Conservation (phyloP, 2,113 vertebrate genomes). For the Dasyprocta punctata region DNA sequence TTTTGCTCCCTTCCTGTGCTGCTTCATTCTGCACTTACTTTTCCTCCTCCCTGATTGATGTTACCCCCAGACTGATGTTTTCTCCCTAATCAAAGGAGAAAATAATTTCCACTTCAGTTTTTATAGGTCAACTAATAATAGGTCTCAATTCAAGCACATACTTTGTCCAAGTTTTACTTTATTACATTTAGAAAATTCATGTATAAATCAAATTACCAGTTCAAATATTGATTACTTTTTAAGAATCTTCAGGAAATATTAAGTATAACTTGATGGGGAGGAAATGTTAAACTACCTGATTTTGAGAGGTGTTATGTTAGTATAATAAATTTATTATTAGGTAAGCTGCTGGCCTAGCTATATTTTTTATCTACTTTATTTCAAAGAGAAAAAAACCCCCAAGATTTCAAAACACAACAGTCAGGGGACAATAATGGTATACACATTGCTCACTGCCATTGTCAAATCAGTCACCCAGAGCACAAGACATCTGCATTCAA, state of each 20-base stretch:
- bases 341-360: background rate
- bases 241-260: conserved; percentile 58
- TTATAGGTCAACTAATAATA: conserved; percentile 50
- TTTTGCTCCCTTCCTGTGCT: too few species aligned
- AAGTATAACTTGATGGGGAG: conserved; percentile 56
- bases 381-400: too few species aligned
- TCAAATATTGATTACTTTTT: too few species aligned
- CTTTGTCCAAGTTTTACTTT: conserved; percentile 58
- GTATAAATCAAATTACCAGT: conserved; percentile 58
- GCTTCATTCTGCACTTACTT: too few species aligned
- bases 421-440: too few species aligned
- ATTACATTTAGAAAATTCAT: conserved; percentile 61
- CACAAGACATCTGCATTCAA: too few species aligned
- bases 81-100: background rate
- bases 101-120: conserved; percentile 18
- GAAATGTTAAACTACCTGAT: conserved; percentile 44
- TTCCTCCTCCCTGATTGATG: too few species aligned
- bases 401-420: too few species aligned
- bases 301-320: background rate
- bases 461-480: too few species aligned
- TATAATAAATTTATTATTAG: background rate
- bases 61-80: too few species aligned
- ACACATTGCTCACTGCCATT: too few species aligned
- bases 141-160: conserved; percentile 49
- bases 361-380: too few species aligned